phyloP scores from a whole-genome alignment of 2,797 vertebrate species.

The Coccyzus lansbergi region DNA sequence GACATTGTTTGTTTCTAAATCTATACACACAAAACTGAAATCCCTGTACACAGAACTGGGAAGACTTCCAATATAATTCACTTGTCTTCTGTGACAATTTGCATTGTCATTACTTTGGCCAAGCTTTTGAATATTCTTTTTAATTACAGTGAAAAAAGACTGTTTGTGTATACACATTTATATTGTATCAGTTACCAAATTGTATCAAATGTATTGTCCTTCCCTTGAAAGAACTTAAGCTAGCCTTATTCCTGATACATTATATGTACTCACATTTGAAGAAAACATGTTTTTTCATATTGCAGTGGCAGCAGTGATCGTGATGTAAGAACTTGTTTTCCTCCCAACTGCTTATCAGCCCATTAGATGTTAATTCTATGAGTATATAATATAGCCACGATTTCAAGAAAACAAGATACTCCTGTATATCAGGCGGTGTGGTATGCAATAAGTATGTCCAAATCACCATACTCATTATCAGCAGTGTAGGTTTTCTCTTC shows the following conservation, averaged over 20 bases:
- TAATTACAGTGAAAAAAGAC: neutral
- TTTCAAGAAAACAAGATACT: neutral
- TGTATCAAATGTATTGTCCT: neutral
- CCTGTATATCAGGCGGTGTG: neutral
- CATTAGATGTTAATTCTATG: neutral
- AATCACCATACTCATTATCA: neutral
- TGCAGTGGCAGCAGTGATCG: rapidly evolving
- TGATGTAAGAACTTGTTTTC: neutral
- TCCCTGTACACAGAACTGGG: rapidly evolving
- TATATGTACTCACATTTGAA: neutral
- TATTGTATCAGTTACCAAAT: neutral
- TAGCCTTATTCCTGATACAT: neutral
- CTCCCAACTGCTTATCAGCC: neutral
- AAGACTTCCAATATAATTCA: neutral
- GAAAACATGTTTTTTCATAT: neutral
- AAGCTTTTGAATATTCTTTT: neutral
- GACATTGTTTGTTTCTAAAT: neutral
- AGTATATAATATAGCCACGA: neutral
- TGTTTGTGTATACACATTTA: too few relatives aligned
- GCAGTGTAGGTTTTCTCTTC: neutral
- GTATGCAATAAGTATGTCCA: neutral
- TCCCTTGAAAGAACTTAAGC: neutral
- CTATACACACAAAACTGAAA: neutral
- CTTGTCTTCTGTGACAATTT: neutral
- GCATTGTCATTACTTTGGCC: neutral